Base-by-base conservation (phyloP, 2,888 invertebrate species). In the Syrista parreyssii region DNA sequence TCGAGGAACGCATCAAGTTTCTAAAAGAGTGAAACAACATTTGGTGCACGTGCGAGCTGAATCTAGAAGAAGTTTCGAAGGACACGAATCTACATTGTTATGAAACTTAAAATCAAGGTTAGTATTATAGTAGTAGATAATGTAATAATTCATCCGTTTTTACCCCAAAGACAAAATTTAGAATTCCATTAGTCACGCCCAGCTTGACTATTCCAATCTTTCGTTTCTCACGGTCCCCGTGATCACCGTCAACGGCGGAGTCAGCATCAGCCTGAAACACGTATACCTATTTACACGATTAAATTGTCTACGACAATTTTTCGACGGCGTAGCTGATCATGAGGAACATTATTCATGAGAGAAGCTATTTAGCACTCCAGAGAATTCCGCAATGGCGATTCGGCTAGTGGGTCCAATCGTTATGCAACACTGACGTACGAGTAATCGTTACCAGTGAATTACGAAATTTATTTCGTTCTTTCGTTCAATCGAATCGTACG, bases 151-250 rank as follows among this genome's bases (percentile, higher is more conserved):
- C 9, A 55, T 55, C 23, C 55, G 15, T 23, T 55, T 93, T 96
- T 94, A 96, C 96, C 92, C 96, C 95, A 91, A 97, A 97, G 68
- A 96, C 95, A 91, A 96, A 95, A 91, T 96, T 96, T 88, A 97
- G 93, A 83, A 96, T 93, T 75, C 96, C 96, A 91, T 96, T 96
- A 91, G 96, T 95, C 87, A 95, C 94, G 87, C 95, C 96, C 87
- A 95, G 95, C 89, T 94, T 94, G 85, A 93, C 92, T 76, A 94
- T 93, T 87, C 95, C 96, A 86, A 96, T 93, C 92, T 95, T 96
- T 92, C 96, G 94, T 92, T 96, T 96, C 90, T 96, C 96, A 83
- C 95, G 93, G 82, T 91, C 91, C 68, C 84, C 84, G 36, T 82
- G 82, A 40, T 93, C 93, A 89, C 93, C 94, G 83, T 93, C 93